Conservation (phyloP, 2,797 vertebrate genomes). For the Austrolebias charrua region DNA sequence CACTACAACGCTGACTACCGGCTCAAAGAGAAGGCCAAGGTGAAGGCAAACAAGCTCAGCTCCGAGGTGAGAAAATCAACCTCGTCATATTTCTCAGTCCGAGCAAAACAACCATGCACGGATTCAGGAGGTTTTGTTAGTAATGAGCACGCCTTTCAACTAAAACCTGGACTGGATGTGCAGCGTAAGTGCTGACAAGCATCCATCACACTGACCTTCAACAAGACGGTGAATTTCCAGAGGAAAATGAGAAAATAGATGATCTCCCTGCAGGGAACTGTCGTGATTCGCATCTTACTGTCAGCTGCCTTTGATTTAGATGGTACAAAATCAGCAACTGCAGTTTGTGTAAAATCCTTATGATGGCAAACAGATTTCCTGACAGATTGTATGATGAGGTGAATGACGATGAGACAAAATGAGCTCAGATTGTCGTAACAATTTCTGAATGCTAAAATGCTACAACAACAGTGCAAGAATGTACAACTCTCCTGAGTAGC, state of each 20-base stretch:
- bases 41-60: slow-evolving; percentile 84
- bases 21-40: slow-evolving; percentile 93
- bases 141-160: slow-evolving; percentile 48
- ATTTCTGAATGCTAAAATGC: too few species aligned
- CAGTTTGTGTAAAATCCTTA: neutral
- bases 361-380: slow-evolving; percentile 5
- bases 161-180: slow-evolving; percentile 1
- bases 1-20: slow-evolving; percentile 98
- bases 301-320: slow-evolving; percentile 21
- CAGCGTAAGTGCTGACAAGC: slow-evolving; percentile 33
- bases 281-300: slow-evolving; percentile 20
- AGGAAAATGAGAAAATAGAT: slow-evolving; percentile 21
- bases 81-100: slow-evolving; percentile 17
- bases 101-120: slow-evolving; percentile 13
- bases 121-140: slow-evolving; percentile 16
- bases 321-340: slow-evolving; percentile 4
- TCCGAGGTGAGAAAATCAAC: slow-evolving; percentile 81
- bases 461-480: neutral
- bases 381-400: slow-evolving; percentile 5
- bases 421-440: slow-evolving; percentile 1
- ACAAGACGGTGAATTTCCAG: slow-evolving; percentile 20
- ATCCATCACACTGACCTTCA: slow-evolving; percentile 53
- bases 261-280: slow-evolving; percentile 25
- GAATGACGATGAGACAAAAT: neutral
- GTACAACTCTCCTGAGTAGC: too few species aligned